phyloP scores from a whole-genome alignment of 92 coral and sea anemone genomes.

The Porites cylindrica region DNA sequence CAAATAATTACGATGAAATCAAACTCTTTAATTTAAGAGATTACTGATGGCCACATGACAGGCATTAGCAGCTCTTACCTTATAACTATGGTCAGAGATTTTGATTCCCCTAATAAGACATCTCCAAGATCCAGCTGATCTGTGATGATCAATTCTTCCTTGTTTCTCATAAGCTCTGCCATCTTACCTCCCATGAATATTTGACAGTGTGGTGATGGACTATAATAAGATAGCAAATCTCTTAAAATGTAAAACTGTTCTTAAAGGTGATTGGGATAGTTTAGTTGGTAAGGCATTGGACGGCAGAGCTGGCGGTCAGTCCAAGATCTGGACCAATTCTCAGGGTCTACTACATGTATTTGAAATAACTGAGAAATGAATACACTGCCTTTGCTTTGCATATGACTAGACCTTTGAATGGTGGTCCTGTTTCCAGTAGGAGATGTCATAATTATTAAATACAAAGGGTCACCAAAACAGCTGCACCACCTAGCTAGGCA shows the following conservation, averaged over 20 bases:
- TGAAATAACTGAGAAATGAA: too few relatives aligned
- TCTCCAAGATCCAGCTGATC: conserved; percentile 81
- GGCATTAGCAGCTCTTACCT: conserved; percentile 44
- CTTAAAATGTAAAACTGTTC: background rate
- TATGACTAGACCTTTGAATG: too few relatives aligned
- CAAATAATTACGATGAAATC: too few relatives aligned
- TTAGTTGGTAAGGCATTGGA: too few relatives aligned
- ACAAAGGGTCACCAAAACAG: too few relatives aligned
- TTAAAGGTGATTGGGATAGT: background rate
- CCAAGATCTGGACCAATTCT: too few relatives aligned
- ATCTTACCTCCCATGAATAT: conserved; percentile 82
- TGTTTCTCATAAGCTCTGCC: conserved; percentile 84
- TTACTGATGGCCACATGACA: background rate
- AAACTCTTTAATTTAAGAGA: background rate
- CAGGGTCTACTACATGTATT: too few relatives aligned
- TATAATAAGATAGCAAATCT: background rate
- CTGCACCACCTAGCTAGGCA: too few relatives aligned
- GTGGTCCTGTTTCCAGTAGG: too few relatives aligned
- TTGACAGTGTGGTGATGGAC: conserved; percentile 67
- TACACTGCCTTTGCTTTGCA: too few relatives aligned
- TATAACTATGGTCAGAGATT: conserved; percentile 54
- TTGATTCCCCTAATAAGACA: conserved; percentile 69
- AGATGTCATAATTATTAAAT: too few relatives aligned
- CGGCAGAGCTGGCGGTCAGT: too few relatives aligned
- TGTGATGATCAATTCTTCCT: conserved; percentile 75